Evolutionary conservation across 2,113 vertebrate species (phyloP), one percentile per base, ranked within the genome.

Genomic region (Pipa parva): DNA sequence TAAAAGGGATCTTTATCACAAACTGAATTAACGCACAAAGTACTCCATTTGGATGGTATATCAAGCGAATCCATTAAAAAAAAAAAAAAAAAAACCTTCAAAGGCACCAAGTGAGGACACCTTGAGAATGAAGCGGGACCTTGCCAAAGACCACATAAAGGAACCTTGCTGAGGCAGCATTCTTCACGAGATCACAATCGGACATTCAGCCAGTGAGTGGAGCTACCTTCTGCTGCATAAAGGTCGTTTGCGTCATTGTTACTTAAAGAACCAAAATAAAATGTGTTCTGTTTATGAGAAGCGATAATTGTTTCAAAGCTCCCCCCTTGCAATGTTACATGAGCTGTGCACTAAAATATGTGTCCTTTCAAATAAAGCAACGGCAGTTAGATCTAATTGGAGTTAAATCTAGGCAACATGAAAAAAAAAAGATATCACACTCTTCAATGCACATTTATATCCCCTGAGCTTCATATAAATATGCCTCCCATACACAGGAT

Each of bases 1-100:
- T 91, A 95, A 95, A 89, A 95, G 90, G 92, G 93, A 97, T 97
- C 95, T 97, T 98, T 97, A 97, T 98, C 95, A 97, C 93, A 92
- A 92, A 93, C 91, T 93, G 90, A 97, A 96, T 97, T 97, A 97
- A 95, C 92, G 91, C 92, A 93, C 90, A 95, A 93, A 95, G 93
- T 96, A 92, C 92, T 95, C 94, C 92, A 96, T 97, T 96, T 97
- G 92, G 93, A 97, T 94, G 95, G 94, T 97, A 97, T 95, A 97
- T 98, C 93, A 97, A 95, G 92, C 93, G 93, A 97, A 95, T 97
- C 95, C 93, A 95, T 97, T 93, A 89, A 89, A 90, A 58, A 65
- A 63, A 52, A 62, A 63, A 49, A 64, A 54, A 64, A 64, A 36
- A 56, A 88, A 87, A 83, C 88, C 91, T 93, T 93, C 93, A 94